Evolutionary conservation across 2,797 vertebrate genomes (phyloP).

Genomic region (Hyperoplus lanceolatus): DNA sequence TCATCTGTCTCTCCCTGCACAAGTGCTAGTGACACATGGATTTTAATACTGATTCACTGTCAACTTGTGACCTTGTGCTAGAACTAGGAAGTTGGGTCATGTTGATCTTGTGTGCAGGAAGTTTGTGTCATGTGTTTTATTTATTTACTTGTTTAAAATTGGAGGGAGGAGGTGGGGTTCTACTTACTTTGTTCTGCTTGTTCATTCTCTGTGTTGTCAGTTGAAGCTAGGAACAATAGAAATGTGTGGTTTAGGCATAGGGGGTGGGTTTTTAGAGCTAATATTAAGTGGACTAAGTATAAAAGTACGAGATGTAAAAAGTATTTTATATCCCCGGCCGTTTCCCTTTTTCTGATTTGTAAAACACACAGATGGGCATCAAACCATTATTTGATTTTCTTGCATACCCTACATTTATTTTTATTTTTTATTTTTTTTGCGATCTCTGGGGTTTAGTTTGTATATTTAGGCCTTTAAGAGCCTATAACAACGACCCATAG

Average conservation of each 20-base stretch:
- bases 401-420: too few species aligned
- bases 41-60: background rate
- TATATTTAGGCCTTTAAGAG: too few species aligned
- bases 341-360: background rate
- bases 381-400: too few species aligned
- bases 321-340: too few species aligned
- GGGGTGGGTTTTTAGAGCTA: background rate
- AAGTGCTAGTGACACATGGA: conserved; percentile 66
- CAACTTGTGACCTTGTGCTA: background rate
- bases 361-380: background rate
- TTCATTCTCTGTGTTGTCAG: background rate
- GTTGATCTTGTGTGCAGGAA: background rate
- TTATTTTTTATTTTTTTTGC: too few species aligned
- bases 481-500: too few species aligned
- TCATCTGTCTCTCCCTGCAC: conserved; percentile 56
- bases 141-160: background rate
- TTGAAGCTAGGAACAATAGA: background rate
- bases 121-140: background rate
- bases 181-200: background rate
- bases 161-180: background rate
- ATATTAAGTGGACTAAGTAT: background rate
- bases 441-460: too few species aligned
- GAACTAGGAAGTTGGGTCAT: background rate
- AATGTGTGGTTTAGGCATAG: background rate
- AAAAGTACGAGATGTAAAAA: too few species aligned